A percentile compares a stretch with the other conserved stretches of the same genome.
Evolutionary conservation across 2,888 invertebrate species (phyloP).

Genomic region (Philopedon plagiatum): DNA sequence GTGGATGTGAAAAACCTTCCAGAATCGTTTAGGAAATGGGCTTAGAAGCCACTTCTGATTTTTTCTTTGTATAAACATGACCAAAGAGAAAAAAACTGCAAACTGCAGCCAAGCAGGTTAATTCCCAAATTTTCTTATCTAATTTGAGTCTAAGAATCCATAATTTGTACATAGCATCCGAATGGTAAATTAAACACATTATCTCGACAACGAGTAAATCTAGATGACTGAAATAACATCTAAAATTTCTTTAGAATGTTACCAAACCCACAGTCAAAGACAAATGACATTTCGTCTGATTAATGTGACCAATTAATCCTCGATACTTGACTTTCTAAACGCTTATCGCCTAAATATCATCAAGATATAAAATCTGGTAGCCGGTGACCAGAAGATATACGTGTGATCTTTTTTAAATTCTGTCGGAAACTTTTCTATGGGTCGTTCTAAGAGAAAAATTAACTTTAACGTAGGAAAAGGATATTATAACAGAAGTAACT

Average conservation of each 20-base stretch:
- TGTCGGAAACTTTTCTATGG: slow-evolving; percentile 9
- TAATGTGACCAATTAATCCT: slow-evolving; percentile 49
- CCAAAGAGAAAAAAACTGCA: too few species aligned
- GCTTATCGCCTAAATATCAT: slow-evolving; percentile 37
- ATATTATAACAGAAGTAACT: too few species aligned
- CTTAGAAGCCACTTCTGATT: too few species aligned
- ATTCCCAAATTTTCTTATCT: too few species aligned
- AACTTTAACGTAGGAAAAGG: neutral
- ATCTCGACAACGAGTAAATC: neutral
- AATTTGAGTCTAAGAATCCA: too few species aligned
- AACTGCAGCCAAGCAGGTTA: too few species aligned
- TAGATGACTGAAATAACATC: neutral
- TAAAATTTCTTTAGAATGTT: slow-evolving; percentile 9
- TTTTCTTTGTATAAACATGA: too few species aligned
- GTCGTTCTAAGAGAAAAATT: slow-evolving; percentile 8
- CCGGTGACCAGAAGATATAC: slow-evolving; percentile 40
- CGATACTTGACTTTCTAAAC: slow-evolving; percentile 46
- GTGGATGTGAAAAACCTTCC: too few species aligned
- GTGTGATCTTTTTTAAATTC: slow-evolving; percentile 36
- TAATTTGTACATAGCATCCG: too few species aligned
- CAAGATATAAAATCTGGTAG: slow-evolving; percentile 46
- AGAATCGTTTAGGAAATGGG: too few species aligned
- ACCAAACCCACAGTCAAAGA: slow-evolving; percentile 32
- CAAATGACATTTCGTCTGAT: slow-evolving; percentile 49
- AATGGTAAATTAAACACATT: neutral